These are phyloP conservation scores for Tupaia chinensis DNA, from an alignment of 2,113 vertebrate genomes.

Conservation along the genomic window DNA sequence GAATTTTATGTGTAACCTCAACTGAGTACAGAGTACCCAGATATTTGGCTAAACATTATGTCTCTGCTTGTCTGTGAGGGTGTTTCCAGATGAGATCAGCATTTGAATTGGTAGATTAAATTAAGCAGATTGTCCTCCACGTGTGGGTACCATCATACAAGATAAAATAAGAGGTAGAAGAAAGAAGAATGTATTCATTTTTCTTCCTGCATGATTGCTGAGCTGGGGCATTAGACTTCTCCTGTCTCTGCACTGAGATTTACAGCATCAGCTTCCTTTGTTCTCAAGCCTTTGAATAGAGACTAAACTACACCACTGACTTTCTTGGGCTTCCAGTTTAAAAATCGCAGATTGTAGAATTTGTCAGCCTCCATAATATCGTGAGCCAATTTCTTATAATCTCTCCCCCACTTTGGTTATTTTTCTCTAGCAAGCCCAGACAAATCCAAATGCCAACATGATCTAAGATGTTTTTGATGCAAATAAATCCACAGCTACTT, in stretches of 20 bases:
- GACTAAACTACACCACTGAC: neutral
- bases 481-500: neutral
- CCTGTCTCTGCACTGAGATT: neutral
- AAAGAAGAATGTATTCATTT: neutral
- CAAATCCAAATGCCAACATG: neutral
- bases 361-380: neutral
- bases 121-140: neutral
- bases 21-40: neutral
- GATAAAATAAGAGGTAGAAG: neutral
- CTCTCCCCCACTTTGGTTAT: neutral
- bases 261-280: neutral
- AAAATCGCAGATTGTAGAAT: neutral
- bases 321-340: neutral
- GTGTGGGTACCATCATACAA: neutral
- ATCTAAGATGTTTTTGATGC: neutral
- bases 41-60: neutral
- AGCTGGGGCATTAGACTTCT: neutral
- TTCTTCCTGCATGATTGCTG: neutral
- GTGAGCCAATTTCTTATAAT: neutral
- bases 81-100: neutral
- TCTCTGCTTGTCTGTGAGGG: neutral
- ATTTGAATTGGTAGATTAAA: neutral
- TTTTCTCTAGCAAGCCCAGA: neutral
- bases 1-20: neutral
- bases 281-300: neutral